These are phyloP conservation scores for Smittia sp. DNA, from an alignment of 2,888 invertebrate species.

Conservation along the genomic window DNA sequence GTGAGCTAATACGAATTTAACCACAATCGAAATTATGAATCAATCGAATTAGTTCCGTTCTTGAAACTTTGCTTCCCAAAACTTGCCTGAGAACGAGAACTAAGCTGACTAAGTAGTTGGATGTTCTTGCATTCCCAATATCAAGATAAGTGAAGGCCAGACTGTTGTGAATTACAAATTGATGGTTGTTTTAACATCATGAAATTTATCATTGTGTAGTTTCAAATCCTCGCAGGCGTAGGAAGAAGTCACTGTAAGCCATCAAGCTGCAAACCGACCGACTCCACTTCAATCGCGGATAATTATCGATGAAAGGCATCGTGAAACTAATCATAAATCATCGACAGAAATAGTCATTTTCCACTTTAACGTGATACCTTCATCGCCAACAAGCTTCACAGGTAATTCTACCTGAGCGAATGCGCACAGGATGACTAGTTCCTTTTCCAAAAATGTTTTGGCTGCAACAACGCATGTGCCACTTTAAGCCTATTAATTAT, in stretches of 20 bases:
- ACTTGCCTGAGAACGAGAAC: no score
- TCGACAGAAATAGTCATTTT: slow-evolving; percentile 37
- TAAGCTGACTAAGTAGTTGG: no score
- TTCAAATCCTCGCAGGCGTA: no score
- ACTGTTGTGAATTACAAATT: no score
- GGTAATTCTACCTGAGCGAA: background rate
- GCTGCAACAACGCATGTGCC: slow-evolving; percentile 9
- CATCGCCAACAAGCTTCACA: background rate
- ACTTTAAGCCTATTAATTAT: slow-evolving; percentile 21
- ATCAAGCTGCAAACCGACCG: background rate
- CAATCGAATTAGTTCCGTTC: no score
- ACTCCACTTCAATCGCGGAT: slow-evolving; percentile 25
- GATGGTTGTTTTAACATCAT: no score
- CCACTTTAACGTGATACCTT: slow-evolving; percentile 39
- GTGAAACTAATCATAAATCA: slow-evolving; percentile 38
- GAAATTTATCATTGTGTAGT: no score
- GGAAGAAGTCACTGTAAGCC: slow-evolving; percentile 11
- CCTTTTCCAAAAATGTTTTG: background rate
- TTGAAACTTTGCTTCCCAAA: no score
- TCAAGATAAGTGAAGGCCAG: no score
- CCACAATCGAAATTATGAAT: no score
- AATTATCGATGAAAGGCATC: slow-evolving; percentile 41
- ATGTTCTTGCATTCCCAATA: no score
- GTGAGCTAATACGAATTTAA: no score
- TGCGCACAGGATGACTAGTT: slow-evolving; percentile 2